Evolutionary conservation across 1,140 invertebrate species (phyloP), one percentile per base, ranked within the genome.

Genomic region (Drosophila ohnishii): DNA sequence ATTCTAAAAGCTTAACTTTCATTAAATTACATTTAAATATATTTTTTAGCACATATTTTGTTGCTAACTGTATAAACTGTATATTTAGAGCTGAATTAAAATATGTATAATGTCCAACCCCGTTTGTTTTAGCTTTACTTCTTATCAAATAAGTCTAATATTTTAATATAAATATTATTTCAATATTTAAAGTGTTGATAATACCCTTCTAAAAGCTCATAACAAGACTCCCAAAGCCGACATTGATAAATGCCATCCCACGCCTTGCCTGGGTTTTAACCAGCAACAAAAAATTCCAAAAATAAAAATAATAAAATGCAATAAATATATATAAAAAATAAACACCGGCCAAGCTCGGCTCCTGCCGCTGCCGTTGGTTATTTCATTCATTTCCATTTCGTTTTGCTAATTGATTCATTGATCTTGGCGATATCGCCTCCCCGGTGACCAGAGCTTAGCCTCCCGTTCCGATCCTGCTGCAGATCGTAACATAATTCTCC

Each of bases 381-480:
- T 78, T 84, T 84, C 80, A 84, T 84, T 80, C 80, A 84, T 86
- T 86, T 85, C 75, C 83, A 86, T 86, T 86, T 86, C 63, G 64
- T 70, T 84, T 86, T 79, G 83, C 84, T 88, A 88, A 88, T 88
- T 88, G 84, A 88, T 88, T 88, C 84, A 88, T 88, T 88, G 84
- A 88, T 88, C 84, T 88, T 88, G 84, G 74, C 77, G 84, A 88
- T 88, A 84, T 78, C 50, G 45, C 59, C 60, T 53, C 57, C 61
- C 74, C 65, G 45, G 64, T 39, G 74, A 61, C 63, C 78, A 62
- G 61, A 47, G 37, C 56, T 67, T 57, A 61, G 56, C 60, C 60
- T 32, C 50, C 59, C 19, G 35, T 28, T 4, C 50, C 65, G 65
- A 69, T 69, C 58, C 53, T 53, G 47, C 35, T 42, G 28, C 44